Evolutionary conservation across 2,888 invertebrate genomes (phyloP).

Genomic region (Orthonevra nobilis): DNA sequence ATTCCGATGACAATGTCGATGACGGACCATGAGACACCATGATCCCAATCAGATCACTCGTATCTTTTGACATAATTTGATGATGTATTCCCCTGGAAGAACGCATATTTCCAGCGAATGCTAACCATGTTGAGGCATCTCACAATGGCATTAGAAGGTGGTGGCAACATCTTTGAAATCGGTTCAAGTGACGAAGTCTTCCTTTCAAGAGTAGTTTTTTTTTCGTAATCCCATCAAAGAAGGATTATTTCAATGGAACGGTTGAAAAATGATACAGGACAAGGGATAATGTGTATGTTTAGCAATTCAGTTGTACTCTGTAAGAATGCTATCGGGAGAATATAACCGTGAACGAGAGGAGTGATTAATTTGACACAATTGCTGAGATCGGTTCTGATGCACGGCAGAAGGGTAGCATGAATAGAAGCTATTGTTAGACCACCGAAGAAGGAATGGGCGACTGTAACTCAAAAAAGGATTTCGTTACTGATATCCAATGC

Average conservation of each 20-base stretch:
- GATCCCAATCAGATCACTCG: conserved; percentile 47
- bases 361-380: conserved; percentile 70
- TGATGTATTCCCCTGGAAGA: conserved; percentile 29
- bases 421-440: conserved; percentile 62
- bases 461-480: conserved; percentile 44
- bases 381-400: conserved; percentile 10
- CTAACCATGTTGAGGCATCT: conserved; percentile 55
- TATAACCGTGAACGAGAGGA: conserved; percentile 24
- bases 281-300: conserved; percentile 38
- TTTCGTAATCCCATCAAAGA: conserved; percentile 45
- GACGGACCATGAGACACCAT: conserved; percentile 31
- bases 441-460: conserved; percentile 28
- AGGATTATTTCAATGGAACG: conserved; percentile 58
- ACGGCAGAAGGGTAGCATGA: conserved; percentile 37
- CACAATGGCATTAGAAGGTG: conserved; percentile 66
- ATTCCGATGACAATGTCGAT: conserved; percentile 24
- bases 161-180: conserved; percentile 57
- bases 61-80: conserved; percentile 49
- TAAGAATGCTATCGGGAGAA: conserved; percentile 7
- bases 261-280: conserved; percentile 62
- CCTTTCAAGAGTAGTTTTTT: conserved; percentile 4
- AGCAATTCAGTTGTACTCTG: too few species aligned
- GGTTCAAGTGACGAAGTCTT: conserved; percentile 55
- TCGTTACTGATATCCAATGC: conserved; percentile 58
- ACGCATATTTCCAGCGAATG: conserved; percentile 16